phyloP scores from a whole-genome alignment of 2,113 vertebrate species.

The Brienomyrus brachyistius region DNA sequence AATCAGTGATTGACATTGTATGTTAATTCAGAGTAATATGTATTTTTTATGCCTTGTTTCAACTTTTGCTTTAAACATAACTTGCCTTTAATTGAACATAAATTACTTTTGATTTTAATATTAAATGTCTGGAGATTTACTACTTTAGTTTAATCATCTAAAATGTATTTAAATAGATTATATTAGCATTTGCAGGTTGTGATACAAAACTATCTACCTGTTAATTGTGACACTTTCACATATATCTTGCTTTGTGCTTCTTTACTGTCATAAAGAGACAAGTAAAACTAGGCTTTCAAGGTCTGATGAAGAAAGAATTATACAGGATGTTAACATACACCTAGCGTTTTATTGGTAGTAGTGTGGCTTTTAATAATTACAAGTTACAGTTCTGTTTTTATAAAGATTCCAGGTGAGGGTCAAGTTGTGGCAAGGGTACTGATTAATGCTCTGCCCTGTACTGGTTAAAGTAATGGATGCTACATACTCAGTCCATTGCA shows the following conservation, averaged over 20 bases:
- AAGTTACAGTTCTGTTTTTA: background rate
- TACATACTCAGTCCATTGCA: background rate
- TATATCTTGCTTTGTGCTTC: background rate
- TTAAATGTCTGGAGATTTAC: background rate
- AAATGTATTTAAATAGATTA: background rate
- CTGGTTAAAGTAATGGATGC: background rate
- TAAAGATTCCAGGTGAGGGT: background rate
- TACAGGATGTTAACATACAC: background rate
- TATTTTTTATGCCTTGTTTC: background rate
- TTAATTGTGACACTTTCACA: background rate
- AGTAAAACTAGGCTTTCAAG: background rate
- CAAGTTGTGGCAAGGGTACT: background rate
- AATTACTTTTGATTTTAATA: background rate
- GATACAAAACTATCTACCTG: too few species aligned
- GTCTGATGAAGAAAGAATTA: background rate
- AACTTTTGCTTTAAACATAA: background rate
- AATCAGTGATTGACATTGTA: background rate
- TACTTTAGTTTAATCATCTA: background rate
- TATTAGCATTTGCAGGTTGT: background rate
- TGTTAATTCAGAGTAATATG: background rate
- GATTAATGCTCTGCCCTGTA: background rate
- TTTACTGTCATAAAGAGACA: background rate
- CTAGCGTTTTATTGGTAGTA: background rate
- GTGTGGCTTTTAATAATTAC: background rate
- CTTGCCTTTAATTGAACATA: background rate